Conservation (phyloP, 2,888 invertebrate genomes). For the Chrysotoxum bicinctum region DNA sequence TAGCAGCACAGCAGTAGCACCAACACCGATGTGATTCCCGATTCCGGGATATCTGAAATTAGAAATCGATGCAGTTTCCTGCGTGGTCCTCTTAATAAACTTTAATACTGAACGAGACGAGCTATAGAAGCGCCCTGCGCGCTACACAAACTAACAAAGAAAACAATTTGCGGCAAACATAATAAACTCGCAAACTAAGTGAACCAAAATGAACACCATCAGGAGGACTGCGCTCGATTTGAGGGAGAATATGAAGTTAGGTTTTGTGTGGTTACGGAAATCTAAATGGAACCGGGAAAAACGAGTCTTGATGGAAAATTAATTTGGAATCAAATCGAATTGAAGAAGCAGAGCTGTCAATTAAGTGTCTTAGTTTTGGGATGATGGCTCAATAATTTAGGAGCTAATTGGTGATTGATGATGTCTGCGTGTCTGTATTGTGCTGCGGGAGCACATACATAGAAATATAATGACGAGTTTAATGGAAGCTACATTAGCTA, state of each 20-base stretch:
- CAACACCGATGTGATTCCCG: conserved; percentile 38
- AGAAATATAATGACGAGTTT: conserved; percentile 9
- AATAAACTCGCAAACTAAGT: conserved; percentile 59
- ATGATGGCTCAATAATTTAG: conserved; percentile 36
- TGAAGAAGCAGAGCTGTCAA: conserved; percentile 32
- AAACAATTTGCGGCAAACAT: conserved; percentile 39
- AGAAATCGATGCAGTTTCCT: conserved; percentile 72
- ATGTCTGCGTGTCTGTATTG: not conserved
- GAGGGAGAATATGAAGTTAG: not conserved
- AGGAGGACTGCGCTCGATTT: not conserved
- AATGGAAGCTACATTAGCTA: conserved; percentile 3
- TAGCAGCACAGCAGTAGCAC: conserved; percentile 5
- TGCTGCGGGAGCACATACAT: conserved; percentile 22
- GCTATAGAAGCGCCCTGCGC: not conserved
- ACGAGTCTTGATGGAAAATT: conserved; percentile 50
- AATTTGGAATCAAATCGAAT: conserved; percentile 53
- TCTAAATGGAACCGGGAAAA: not conserved
- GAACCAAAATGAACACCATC: conserved; percentile 15
- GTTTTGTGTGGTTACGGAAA: not conserved
- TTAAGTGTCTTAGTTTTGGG: conserved; percentile 38
- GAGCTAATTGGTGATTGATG: conserved; percentile 35
- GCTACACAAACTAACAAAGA: not conserved
- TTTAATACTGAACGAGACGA: conserved; percentile 18
- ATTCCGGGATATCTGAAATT: conserved; percentile 68
- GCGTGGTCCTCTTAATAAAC: conserved; percentile 50